Percentiles rank a stretch among this genome's conserved stretches.
These are phyloP conservation scores for Bombus waltoni DNA, from an alignment of 1,140 invertebrate genomes.

Conservation along the genomic window DNA sequence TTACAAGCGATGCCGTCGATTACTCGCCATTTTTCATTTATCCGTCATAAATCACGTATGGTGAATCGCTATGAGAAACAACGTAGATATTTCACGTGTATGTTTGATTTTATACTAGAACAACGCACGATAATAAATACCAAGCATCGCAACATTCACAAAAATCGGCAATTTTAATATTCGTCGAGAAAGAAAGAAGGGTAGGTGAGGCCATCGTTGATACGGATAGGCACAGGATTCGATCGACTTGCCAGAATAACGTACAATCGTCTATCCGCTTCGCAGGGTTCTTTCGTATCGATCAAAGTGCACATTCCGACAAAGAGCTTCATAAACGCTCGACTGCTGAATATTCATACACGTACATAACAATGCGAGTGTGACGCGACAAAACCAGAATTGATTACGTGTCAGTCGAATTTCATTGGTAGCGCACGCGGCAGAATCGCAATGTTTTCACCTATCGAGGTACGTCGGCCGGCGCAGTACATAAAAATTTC, in stretches of 20 bases:
- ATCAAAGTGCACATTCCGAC: neutral
- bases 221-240: neutral
- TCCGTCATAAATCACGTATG: no score
- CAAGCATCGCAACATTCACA: neutral
- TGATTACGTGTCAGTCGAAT: constrained; percentile 31
- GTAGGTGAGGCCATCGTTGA: neutral
- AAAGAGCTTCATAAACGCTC: neutral
- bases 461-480: neutral
- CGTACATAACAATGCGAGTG: neutral
- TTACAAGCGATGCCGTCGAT: constrained; percentile 27
- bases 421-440: neutral
- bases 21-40: neutral
- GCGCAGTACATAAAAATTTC: neutral
- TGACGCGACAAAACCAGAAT: constrained; percentile 8
- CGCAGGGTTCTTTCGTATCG: neutral
- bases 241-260: neutral
- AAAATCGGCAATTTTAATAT: neutral
- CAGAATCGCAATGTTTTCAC: neutral
- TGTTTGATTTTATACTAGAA: no score
- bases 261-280: neutral
- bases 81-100: neutral
- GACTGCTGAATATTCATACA: constrained; percentile 33
- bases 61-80: no score
- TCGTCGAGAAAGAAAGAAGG: no score
- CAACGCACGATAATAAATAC: no score